Base-by-base conservation (phyloP, 2,797 vertebrate species). In the Girardinus metallicus region DNA sequence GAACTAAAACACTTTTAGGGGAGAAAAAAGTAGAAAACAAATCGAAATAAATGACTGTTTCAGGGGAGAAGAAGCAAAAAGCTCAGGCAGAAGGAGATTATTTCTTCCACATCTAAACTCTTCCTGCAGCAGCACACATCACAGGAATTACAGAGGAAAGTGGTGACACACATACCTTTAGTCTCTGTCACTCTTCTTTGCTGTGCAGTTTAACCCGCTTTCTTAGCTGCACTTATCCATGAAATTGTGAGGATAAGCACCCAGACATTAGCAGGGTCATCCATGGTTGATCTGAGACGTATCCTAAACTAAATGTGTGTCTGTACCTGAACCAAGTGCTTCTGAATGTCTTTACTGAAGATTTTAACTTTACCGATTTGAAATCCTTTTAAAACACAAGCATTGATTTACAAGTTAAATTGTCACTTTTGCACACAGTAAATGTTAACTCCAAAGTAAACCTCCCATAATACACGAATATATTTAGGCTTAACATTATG, bases 21-120 rank as follows among this genome's bases (percentile, higher is more conserved):
- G 53, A 64, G 64, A 12, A 39, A 79, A 71, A 75, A 11, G 36
- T 23, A 70, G 15, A 53, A 76, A 82, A 76, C 49, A 68, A 82
- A 76, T 77, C 34, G 1, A 66, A 68, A 51, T 68, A 64, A 80
- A 83, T 68, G 43, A 85, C 15, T 46, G 76, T 46, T 74, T 21
- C 34, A 39, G 73, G 53, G 74, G 11, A 75, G 83, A 75, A 77
- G 49, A 43, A 60, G 55, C 57, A 57, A 34, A 71, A 76, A 70
- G 75, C 9, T 31, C 39, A 73, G 43, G 31, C 76, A 64, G 73
- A 55, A 39, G 16, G 26, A 31, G 16, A 51, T 80, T 16, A 55
- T 76, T 74, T 62, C 29, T 71, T 68, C 66, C 53, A 18, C 9
- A 51, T 73, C 55, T 49, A 71, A 3, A 60, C n/a, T 71, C n/a